Evolutionary conservation across 2,797 vertebrate species (phyloP).

Genomic region (Calcarius lapponicus): DNA sequence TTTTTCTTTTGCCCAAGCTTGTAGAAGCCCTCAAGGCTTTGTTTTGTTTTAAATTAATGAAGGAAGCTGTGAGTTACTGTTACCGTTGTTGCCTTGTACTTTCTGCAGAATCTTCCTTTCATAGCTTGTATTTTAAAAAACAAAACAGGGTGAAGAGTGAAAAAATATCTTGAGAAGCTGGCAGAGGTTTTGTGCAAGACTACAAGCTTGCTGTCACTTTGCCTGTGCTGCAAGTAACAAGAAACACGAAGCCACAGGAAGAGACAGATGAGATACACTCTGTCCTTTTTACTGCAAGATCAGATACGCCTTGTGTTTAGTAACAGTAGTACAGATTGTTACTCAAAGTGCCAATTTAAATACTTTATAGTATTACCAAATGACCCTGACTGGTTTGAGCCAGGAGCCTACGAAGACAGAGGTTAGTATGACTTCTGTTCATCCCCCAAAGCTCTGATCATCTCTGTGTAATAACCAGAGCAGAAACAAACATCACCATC

Average conservation of each 20-base stretch:
- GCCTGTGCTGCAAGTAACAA: not conserved
- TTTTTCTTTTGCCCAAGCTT: constrained; percentile 24
- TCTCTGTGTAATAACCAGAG: not conserved
- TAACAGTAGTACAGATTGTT: not conserved
- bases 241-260: not conserved
- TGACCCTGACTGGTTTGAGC: not conserved
- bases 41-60: not conserved
- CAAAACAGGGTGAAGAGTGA: not conserved
- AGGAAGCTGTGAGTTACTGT: not conserved
- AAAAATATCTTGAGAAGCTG: not conserved
- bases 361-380: not conserved
- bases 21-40: not conserved
- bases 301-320: not conserved
- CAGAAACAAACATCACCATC: not conserved
- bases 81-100: not conserved
- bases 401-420: not conserved
- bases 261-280: not conserved
- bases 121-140: not conserved
- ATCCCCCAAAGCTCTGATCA: not conserved
- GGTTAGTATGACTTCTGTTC: not conserved
- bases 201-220: not conserved
- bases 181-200: not conserved
- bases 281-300: not conserved
- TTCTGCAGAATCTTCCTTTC: not conserved
- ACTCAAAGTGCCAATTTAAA: not conserved